Conservation (phyloP, 2,888 invertebrate species). For the Polia nebulosa region DNA sequence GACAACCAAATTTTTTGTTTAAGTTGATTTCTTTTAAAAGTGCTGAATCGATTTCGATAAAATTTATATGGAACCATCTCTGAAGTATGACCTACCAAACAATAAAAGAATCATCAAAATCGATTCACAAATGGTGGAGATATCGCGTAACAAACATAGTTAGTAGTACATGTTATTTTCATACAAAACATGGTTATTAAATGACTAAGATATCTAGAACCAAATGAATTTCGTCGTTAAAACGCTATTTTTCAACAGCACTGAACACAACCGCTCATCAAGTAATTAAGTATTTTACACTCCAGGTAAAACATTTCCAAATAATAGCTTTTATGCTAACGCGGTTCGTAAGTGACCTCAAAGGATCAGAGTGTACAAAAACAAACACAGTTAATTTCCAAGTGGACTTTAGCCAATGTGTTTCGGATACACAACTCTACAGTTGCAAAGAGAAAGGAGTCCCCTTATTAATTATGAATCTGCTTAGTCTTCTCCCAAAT, state of each 20-base stretch:
- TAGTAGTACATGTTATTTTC: not conserved
- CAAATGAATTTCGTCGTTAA: not conserved
- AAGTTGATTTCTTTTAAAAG: too few species aligned
- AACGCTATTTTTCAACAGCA: not conserved
- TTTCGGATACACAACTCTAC: slow-evolving; percentile 21
- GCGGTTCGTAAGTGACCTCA: slow-evolving; percentile 16
- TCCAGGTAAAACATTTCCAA: slow-evolving; percentile 13
- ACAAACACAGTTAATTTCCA: slow-evolving; percentile 46
- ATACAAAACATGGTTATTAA: not conserved
- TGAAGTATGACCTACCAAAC: too few species aligned
- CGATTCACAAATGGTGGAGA: too few species aligned
- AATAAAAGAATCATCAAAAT: too few species aligned
- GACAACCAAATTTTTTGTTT: too few species aligned
- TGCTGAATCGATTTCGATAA: too few species aligned
- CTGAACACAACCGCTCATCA: not conserved
- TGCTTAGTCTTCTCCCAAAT: too few species aligned
- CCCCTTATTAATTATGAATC: too few species aligned
- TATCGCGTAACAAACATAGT: too few species aligned
- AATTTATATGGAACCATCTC: too few species aligned
- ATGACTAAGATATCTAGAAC: not conserved
- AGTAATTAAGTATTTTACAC: not conserved
- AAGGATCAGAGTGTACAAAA: slow-evolving; percentile 41
- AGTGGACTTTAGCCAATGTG: slow-evolving; percentile 26
- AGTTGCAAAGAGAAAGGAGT: slow-evolving; percentile 27
- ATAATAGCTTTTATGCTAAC: slow-evolving; percentile 35